Evolutionary conservation across 1,140 invertebrate genomes (phyloP).

Genomic region (Nilaparvata lugens): DNA sequence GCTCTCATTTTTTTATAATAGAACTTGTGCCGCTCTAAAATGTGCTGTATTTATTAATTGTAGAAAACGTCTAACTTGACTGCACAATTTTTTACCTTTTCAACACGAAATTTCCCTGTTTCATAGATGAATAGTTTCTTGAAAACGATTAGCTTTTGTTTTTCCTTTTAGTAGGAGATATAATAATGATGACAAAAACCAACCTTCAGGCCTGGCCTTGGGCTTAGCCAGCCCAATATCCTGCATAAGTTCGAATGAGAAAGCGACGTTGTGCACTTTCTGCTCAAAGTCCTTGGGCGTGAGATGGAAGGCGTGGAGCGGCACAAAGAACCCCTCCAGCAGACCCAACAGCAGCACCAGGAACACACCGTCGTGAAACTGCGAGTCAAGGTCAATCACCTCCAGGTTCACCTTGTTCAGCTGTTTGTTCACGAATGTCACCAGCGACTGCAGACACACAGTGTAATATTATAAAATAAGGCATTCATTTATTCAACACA

Average conservation of each 20-base stretch:
- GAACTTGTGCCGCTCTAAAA: no score
- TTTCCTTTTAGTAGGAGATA: no score
- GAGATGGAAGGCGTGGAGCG: constrained; percentile 87
- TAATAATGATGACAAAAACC: constrained; percentile 12
- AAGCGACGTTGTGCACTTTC: constrained; percentile 92
- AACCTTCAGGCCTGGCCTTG: constrained; percentile 93
- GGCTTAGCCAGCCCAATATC: constrained; percentile 93
- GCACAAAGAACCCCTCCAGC: constrained; percentile 96
- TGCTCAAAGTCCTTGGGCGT: constrained; percentile 85
- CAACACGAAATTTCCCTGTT: no score
- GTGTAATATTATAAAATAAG: no score
- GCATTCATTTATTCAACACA: no score
- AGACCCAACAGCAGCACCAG: constrained; percentile 91
- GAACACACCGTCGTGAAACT: constrained; percentile 97
- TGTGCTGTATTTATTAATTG: no score
- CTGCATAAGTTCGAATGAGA: constrained; percentile 97
- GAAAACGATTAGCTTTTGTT: no score
- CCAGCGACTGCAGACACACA: constrained; percentile 80
- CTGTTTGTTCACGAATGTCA: constrained; percentile 98
- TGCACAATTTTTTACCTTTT: no score
- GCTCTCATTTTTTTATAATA: no score
- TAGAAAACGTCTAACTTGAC: no score
- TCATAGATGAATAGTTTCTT: no score
- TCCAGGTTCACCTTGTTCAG: constrained; percentile 94
- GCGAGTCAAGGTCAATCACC: constrained; percentile 82